Conservation (phyloP, 2,797 vertebrate species). For the Odontamblyopus lacepedii region DNA sequence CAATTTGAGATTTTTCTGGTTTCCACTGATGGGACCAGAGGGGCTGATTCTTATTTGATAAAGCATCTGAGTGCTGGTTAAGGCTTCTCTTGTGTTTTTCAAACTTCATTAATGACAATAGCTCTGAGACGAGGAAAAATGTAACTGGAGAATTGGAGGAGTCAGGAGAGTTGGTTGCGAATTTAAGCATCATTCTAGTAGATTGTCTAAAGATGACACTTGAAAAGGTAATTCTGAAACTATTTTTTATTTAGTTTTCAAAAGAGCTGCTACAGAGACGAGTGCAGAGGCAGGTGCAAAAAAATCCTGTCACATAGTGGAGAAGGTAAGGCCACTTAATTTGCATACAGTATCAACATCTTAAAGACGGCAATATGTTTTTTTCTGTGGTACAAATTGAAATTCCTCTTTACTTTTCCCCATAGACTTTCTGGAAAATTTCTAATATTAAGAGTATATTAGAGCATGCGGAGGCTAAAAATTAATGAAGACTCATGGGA, state of each 20-base stretch:
- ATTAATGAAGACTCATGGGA: background rate
- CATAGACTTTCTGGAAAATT: too few relatives aligned
- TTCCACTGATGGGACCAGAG: conserved; percentile 15
- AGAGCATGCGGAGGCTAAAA: too few relatives aligned
- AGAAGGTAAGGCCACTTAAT: background rate
- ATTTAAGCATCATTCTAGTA: conserved; percentile 36
- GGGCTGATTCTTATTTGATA: conserved; percentile 35
- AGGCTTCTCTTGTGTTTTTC: conserved; percentile 28
- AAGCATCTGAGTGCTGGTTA: conserved; percentile 21
- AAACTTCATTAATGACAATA: conserved; percentile 39
- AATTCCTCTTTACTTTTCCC: too few relatives aligned
- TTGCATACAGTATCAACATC: background rate
- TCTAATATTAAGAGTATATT: too few relatives aligned
- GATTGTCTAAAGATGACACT: conserved; percentile 24
- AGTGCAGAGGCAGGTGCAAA: background rate
- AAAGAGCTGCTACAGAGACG: conserved; percentile 19
- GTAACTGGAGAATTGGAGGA: conserved; percentile 19
- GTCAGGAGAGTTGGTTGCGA: conserved; percentile 15
- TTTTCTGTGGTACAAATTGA: background rate
- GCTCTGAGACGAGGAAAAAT: conserved; percentile 47
- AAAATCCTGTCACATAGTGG: background rate
- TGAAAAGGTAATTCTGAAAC: conserved; percentile 21
- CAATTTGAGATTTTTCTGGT: conserved; percentile 13
- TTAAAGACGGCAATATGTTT: background rate
- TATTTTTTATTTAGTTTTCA: conserved; percentile 25